A percentile compares a stretch with the other conserved stretches of the same genome.
phyloP scores from a whole-genome alignment of 2,797 vertebrate species.

The Molothrus aeneus region DNA sequence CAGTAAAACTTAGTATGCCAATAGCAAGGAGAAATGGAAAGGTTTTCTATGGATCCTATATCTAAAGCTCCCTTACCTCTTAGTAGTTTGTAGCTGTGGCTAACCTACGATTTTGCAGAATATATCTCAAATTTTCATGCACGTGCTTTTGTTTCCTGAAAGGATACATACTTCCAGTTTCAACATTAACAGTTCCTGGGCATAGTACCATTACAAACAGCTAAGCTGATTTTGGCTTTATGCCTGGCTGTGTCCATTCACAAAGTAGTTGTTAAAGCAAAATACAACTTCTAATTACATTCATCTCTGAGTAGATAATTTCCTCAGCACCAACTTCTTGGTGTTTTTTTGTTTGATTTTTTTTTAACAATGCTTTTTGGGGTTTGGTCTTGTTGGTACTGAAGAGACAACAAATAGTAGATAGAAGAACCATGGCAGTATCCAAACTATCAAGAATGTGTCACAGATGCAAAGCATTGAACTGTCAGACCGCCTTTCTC shows the following conservation, averaged over 20 bases:
- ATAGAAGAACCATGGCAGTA: neutral
- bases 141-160: conserved; percentile 29
- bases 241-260: conserved; percentile 50
- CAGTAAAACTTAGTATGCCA: neutral
- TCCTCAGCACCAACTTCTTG: neutral
- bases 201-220: conserved; percentile 57
- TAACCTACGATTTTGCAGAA: neutral
- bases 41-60: neutral
- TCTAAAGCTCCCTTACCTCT: neutral
- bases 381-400: neutral
- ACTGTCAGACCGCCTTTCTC: neutral
- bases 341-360: neutral
- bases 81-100: neutral
- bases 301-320: neutral
- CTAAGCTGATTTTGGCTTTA: conserved; percentile 48
- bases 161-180: neutral
- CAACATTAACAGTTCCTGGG: conserved; percentile 17
- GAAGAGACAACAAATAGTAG: neutral
- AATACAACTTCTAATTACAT: conserved; percentile 38
- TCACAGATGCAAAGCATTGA: neutral
- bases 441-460: neutral
- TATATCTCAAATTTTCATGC: neutral
- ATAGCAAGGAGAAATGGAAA: neutral
- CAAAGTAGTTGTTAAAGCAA: conserved; percentile 36
- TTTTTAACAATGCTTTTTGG: neutral